A percentile compares a stretch with the other conserved stretches of the same genome.
These are phyloP conservation scores for Mustelus asterias DNA, from an alignment of 2,113 vertebrate species.

Conservation along the genomic window DNA sequence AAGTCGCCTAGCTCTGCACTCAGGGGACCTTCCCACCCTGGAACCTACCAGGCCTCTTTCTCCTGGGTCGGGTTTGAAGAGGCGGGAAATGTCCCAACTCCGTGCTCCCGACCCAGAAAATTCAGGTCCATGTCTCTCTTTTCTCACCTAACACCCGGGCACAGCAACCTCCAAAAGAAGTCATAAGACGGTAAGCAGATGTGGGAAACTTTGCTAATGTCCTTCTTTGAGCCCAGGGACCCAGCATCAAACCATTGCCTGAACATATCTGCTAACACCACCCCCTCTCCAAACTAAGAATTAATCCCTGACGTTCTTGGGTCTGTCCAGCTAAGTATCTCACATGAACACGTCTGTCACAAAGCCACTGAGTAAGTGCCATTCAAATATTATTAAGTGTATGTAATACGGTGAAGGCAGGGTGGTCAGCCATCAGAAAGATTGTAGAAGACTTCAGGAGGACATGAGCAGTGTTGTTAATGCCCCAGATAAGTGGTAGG, in stretches of 20 bases:
- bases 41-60: too few species aligned
- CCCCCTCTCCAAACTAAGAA: background rate
- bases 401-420: background rate
- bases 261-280: background rate
- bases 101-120: background rate
- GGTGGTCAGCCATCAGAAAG: too few species aligned
- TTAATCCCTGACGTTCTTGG: background rate
- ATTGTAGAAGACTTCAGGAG: too few species aligned
- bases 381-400: background rate
- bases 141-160: background rate
- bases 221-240: background rate
- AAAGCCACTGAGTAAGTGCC: background rate
- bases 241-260: background rate
- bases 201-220: background rate
- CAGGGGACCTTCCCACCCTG: too few species aligned
- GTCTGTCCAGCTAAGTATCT: background rate
- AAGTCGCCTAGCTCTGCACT: too few species aligned
- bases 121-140: background rate
- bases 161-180: background rate
- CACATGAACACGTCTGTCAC: background rate
- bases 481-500: background rate
- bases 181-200: background rate
- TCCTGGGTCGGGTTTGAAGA: too few species aligned
- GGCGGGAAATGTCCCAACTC: too few species aligned
- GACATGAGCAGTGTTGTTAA: too few species aligned